Base-by-base conservation (phyloP, 2,113 vertebrate genomes). In the Puffinus mauretanicus region DNA sequence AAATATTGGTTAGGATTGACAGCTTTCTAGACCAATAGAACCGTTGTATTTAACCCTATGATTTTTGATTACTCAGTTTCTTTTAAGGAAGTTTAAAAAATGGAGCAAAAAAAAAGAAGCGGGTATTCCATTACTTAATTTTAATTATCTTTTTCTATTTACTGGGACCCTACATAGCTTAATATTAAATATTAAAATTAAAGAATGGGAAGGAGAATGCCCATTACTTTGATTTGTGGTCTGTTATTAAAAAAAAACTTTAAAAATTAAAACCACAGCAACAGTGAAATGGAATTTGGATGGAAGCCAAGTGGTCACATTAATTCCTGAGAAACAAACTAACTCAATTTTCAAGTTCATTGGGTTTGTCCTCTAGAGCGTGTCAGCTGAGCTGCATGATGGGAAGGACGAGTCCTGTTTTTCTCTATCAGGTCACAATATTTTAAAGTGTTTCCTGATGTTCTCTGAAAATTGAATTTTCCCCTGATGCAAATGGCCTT, bases 301-400 rank as follows among this genome's bases (percentile, higher is more conserved):
- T 55, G 17, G 38, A 81, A 83, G 81, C 80, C 96, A 96, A 69
- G 34, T 0, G 1, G n/a, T 40, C 51, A 72, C 47, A 88, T 93
- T 95, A 93, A 93, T 69, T 94, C 24, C 80, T 86, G 55, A 60
- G 69, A 91, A 83, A 93, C 29, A 78, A 93, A 81, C 25, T 13
- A 80, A 92, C 82, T 96, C 72, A 82, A 30, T 91, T 96, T 96
- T 96, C 95, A 95, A 64, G 96, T 94, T 96, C 95, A 94, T 47
- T 95, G 70, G 26, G 64, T 95, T 96, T 95, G 96, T 93, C 90
- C 95, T 96, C 95, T 79, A 78, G 65, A 93, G 60, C 3, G 3
- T 88, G 86, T 95, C 95, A 95, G 92, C 95, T 95, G 88, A 96
- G 69, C 86, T 71, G 52, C 69, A 7, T 18, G 65, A 51, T 75